Percentiles rank a stretch among this genome's conserved stretches.
Evolutionary conservation across 2,888 invertebrate genomes (phyloP).

Genomic region (Bombylius discolor): DNA sequence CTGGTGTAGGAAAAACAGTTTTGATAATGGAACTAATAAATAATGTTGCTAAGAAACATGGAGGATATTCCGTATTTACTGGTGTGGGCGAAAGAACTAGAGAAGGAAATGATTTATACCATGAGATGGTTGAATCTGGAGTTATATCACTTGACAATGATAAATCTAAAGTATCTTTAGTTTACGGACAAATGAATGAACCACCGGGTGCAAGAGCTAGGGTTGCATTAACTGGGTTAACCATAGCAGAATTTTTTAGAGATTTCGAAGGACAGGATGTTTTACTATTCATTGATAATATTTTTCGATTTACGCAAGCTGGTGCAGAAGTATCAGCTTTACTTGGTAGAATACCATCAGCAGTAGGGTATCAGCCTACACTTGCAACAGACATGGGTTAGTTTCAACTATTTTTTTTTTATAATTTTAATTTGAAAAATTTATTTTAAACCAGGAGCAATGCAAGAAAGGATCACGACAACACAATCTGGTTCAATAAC

Average conservation of each 20-base stretch:
- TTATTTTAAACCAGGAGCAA: conserved; percentile 37
- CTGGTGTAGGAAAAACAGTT: conserved; percentile 91
- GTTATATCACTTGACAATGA: conserved; percentile 84
- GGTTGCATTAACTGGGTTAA: conserved; percentile 82
- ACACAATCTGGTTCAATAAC: conserved; percentile 92
- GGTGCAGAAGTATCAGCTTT: conserved; percentile 83
- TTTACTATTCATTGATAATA: conserved; percentile 90
- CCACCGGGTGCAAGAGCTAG: conserved; percentile 90
- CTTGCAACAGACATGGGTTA: conserved; percentile 90
- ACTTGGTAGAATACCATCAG: conserved; percentile 88
- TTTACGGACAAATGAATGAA: conserved; percentile 95
- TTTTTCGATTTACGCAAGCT: conserved; percentile 87
- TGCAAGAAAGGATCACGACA: conserved; percentile 94
- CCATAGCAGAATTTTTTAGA: conserved; percentile 90
- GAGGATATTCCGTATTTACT: conserved; percentile 92
- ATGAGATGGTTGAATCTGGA: conserved; percentile 90
- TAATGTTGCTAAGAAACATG: conserved; percentile 90
- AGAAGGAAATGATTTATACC: conserved; percentile 89
- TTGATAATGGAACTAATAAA: conserved; percentile 93
- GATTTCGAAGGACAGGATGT: conserved; percentile 91
- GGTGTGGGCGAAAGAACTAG: conserved; percentile 93
- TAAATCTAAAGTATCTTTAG: conserved; percentile 71
- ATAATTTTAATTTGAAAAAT: too few species aligned
- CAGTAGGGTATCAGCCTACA: conserved; percentile 92
- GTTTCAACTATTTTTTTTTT: background rate